Percentiles rank a stretch among this genome's conserved stretches.
phyloP scores from a whole-genome alignment of 37 sponge, comb jelly and placozoan genomes.

The Bolinopsis microptera region DNA sequence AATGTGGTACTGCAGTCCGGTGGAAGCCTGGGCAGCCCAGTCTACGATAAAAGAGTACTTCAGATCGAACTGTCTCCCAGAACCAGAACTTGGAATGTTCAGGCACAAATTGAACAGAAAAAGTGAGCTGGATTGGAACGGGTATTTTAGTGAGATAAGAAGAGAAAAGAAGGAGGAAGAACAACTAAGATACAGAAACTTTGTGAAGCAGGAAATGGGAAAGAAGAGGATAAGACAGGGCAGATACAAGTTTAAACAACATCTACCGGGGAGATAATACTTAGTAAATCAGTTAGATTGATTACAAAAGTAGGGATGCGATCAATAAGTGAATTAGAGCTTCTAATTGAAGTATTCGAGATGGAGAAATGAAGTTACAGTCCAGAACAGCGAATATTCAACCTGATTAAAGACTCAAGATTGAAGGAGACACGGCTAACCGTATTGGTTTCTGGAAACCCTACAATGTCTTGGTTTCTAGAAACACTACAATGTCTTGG shows the following conservation, averaged over 20 bases:
- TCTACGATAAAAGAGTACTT: neutral
- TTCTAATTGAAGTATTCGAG: too few relatives aligned
- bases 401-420: too few relatives aligned
- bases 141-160: slow-evolving; percentile 3
- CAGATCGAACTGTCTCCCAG: neutral
- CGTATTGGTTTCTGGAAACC: too few relatives aligned
- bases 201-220: slow-evolving; percentile 45
- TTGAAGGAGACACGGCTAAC: too few relatives aligned
- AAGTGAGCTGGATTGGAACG: slow-evolving; percentile 28
- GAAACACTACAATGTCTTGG: too few relatives aligned
- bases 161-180: neutral
- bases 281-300: too few relatives aligned
- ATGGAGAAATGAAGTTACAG: too few relatives aligned
- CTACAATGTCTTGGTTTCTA: too few relatives aligned
- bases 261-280: neutral
- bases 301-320: too few relatives aligned
- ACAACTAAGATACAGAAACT: slow-evolving; percentile 21
- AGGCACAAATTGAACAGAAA: neutral
- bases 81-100: neutral
- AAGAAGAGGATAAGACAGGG: slow-evolving; percentile 23
- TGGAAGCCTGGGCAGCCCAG: slow-evolving; percentile 51
- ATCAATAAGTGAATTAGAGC: too few relatives aligned
- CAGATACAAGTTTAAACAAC: slow-evolving; percentile 42
- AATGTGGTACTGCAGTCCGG: slow-evolving; percentile 9
- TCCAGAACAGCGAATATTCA: too few relatives aligned